These are phyloP conservation scores for Sarcophaga subvicina DNA, from an alignment of 2,888 invertebrate species.

Conservation along the genomic window DNA sequence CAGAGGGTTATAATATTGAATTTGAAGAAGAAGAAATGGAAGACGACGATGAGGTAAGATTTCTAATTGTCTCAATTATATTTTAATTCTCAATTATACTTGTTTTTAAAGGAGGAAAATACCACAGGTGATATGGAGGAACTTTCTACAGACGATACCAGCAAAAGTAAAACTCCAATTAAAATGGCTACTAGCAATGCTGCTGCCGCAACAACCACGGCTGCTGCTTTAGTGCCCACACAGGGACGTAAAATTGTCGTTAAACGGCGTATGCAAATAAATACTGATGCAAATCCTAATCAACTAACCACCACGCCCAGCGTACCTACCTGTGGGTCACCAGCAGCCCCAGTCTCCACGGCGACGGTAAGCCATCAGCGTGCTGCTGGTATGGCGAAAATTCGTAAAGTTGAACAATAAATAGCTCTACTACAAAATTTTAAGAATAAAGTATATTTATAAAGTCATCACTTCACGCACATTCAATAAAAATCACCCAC, in stretches of 20 bases:
- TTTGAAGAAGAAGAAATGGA: constrained; percentile 84
- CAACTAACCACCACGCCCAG: constrained; percentile 52
- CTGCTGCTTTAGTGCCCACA: constrained; percentile 72
- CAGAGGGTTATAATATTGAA: constrained; percentile 83
- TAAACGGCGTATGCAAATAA: constrained; percentile 77
- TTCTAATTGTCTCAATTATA: not conserved
- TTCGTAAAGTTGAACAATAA: constrained; percentile 76
- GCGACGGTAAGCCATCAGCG: constrained; percentile 49
- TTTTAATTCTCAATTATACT: not conserved
- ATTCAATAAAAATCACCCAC: not conserved
- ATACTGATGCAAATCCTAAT: constrained; percentile 52
- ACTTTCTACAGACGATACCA: constrained; percentile 73
- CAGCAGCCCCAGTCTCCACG: constrained; percentile 32
- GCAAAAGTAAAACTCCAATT: constrained; percentile 71
- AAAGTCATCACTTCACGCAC: constrained; percentile 22
- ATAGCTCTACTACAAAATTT: constrained; percentile 20
- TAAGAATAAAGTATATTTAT: constrained; percentile 26
- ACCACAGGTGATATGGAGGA: constrained; percentile 73
- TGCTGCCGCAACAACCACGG: constrained; percentile 56
- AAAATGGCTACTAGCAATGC: constrained; percentile 61
- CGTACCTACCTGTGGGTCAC: constrained; percentile 51
- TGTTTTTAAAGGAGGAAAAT: constrained; percentile 75
- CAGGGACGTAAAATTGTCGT: constrained; percentile 76
- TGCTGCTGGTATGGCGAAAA: constrained; percentile 71
- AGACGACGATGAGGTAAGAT: constrained; percentile 81